Evolutionary conservation across 2,113 vertebrate species (phyloP), one percentile per base, ranked within the genome.

Genomic region (Serilophus lunatus): DNA sequence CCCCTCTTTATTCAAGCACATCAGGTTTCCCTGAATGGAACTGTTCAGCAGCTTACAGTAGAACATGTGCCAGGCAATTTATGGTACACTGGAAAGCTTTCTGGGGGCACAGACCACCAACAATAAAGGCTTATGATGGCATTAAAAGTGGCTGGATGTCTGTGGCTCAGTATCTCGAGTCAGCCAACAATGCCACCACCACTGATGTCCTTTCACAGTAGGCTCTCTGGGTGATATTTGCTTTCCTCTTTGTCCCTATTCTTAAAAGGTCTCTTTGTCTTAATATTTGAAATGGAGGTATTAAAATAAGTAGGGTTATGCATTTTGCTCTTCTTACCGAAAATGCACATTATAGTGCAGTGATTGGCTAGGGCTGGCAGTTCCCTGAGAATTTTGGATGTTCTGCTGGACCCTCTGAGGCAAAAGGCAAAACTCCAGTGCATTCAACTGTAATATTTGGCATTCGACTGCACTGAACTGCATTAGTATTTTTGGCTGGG

Each of bases 1-100:
- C 1, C 8, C 4, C 11, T 13, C 17, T 83, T 2, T 18, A 12
- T 8, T 7, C 7, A 63, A 24, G 3, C 8, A 1, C 3, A 17
- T 20, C 76, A 29, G 9, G 18, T 57, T 10, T 17, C 9, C 59
- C 51, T 60, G 45, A 45, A 13, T 66, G 13, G 33, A 69, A 13
- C 12, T 29, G 11, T 60, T 26, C 16, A 86, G 4, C 5, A 66
- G 10, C 10, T 63, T 65, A 22, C 53, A 45, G 11, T 49, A 51
- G 57, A 65, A n/a, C 6, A 24, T 18, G 4, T 51, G 5, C 18
- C 38, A 6, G 26, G 24, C 10, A 13, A 15, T 40, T 53, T 35
- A n/a, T 56, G 38, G 29, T 35, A 49, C 14, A 20, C 4, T 40
- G 29, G 15, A 38, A 65, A 63, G 18, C 1, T 16, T 82, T 3